A percentile compares a stretch with the other conserved stretches of the same genome.
These are phyloP conservation scores for Cebus imitator DNA, from an alignment of 2,113 vertebrate species.

Conservation along the genomic window DNA sequence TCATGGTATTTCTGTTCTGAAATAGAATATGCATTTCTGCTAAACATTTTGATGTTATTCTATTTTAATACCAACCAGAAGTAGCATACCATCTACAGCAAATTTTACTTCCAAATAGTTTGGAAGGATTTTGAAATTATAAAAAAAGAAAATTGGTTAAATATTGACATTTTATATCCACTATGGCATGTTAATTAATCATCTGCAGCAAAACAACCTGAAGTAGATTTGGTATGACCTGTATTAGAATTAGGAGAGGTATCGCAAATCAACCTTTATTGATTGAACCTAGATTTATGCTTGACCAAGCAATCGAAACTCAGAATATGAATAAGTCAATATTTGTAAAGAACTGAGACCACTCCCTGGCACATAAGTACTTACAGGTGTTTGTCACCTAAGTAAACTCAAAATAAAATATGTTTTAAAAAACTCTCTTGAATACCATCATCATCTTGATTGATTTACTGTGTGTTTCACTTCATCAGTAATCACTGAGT, in stretches of 20 bases:
- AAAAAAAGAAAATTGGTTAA: not conserved
- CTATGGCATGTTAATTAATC: not conserved
- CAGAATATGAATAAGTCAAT: not conserved
- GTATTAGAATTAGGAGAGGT: not conserved
- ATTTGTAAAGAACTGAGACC: not conserved
- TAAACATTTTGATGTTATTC: not conserved
- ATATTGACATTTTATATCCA: not conserved
- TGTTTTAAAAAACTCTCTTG: not conserved
- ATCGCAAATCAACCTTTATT: not conserved
- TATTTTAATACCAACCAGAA: not conserved
- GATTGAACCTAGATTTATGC: constrained; percentile 5
- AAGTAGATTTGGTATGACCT: not conserved
- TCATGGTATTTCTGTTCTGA: not conserved
- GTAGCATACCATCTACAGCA: not conserved
- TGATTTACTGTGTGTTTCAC: not conserved
- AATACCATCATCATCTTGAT: not conserved
- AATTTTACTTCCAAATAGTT: not conserved
- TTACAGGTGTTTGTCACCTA: not conserved
- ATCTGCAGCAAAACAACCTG: not conserved
- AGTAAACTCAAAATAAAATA: constrained; percentile 30
- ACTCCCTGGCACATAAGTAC: not conserved
- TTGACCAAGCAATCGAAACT: not conserved
- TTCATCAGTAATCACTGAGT: not conserved
- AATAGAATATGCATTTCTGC: not conserved
- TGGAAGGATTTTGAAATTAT: not conserved